Conservation (phyloP, 2,888 invertebrate species). For the Synanthedon formicaeformis region DNA sequence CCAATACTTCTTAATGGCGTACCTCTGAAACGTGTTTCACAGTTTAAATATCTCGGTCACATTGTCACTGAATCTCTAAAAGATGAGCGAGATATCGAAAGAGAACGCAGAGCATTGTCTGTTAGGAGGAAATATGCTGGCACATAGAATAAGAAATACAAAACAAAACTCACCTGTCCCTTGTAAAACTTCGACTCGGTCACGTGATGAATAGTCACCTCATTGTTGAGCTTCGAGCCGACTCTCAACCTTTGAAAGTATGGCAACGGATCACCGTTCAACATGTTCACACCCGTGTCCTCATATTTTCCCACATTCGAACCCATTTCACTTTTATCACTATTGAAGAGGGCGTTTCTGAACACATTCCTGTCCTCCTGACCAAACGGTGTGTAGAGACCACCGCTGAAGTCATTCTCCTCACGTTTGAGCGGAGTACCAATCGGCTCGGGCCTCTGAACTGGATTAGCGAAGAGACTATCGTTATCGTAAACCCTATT, state of each 20-base stretch:
- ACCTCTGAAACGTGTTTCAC: too few relatives aligned
- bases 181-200: slow-evolving; percentile 60
- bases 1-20: too few relatives aligned
- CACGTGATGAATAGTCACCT: slow-evolving; percentile 59
- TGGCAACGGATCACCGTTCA: slow-evolving; percentile 50
- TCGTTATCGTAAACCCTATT: slow-evolving; percentile 30
- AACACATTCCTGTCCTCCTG: slow-evolving; percentile 53
- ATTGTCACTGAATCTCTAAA: too few relatives aligned
- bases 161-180: slow-evolving; percentile 41
- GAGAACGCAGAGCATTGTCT: too few relatives aligned
- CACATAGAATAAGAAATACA: too few relatives aligned
- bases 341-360: slow-evolving; percentile 44
- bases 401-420: slow-evolving; percentile 17
- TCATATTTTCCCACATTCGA: slow-evolving; percentile 16
- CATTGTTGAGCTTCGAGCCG: slow-evolving; percentile 53
- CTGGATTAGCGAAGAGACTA: slow-evolving; percentile 39
- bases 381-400: slow-evolving; percentile 54
- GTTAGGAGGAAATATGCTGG: too few relatives aligned
- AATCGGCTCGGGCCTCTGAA: slow-evolving; percentile 44
- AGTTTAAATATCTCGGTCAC: too few relatives aligned
- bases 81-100: too few relatives aligned
- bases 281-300: slow-evolving; percentile 17
- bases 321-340: slow-evolving; percentile 28
- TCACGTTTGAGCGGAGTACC: slow-evolving; percentile 35
- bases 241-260: slow-evolving; percentile 56